These are phyloP conservation scores for Odontomachus brunneus DNA, from an alignment of 1,140 invertebrate genomes.

Conservation along the genomic window DNA sequence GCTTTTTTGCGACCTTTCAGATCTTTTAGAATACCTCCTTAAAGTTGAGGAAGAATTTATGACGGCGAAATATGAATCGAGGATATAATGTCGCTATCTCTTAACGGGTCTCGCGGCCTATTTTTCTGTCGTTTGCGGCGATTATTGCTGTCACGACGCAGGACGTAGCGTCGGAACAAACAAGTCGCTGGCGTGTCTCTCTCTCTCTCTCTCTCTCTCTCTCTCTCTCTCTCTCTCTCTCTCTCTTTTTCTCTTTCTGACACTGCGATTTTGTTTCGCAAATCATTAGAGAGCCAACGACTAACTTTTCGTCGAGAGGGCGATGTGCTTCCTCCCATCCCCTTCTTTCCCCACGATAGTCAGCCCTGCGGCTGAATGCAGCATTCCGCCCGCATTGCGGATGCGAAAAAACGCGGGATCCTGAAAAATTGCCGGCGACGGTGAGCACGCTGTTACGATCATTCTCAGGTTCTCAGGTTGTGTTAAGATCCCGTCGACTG, in stretches of 20 bases:
- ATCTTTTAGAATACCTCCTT: too few species aligned
- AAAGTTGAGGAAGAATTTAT: not conserved
- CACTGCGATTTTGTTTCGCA: slow-evolving; percentile 3
- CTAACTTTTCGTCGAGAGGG: slow-evolving; percentile 9
- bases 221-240: too few species aligned
- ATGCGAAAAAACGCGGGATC: slow-evolving; percentile 29
- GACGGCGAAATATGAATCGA: not conserved
- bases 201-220: too few species aligned
- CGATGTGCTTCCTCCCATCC: not conserved
- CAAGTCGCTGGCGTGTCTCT: not conserved
- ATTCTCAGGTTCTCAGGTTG: not conserved
- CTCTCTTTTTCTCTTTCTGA: not conserved
- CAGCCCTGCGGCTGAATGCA: not conserved
- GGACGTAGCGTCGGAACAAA: not conserved
- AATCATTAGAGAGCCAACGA: slow-evolving; percentile 20
- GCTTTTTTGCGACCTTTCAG: too few species aligned
- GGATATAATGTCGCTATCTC: not conserved
- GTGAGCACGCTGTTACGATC: slow-evolving; percentile 17
- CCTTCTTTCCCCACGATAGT: not conserved
- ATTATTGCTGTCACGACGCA: not conserved
- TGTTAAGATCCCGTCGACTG: slow-evolving; percentile 20
- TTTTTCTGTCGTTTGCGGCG: not conserved
- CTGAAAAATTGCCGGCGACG: slow-evolving; percentile 23
- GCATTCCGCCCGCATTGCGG: slow-evolving; percentile 54
- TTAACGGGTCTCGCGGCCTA: not conserved